Evolutionary conservation across 2,113 vertebrate genomes (phyloP).

Genomic region (Puntigrus tetrazona): DNA sequence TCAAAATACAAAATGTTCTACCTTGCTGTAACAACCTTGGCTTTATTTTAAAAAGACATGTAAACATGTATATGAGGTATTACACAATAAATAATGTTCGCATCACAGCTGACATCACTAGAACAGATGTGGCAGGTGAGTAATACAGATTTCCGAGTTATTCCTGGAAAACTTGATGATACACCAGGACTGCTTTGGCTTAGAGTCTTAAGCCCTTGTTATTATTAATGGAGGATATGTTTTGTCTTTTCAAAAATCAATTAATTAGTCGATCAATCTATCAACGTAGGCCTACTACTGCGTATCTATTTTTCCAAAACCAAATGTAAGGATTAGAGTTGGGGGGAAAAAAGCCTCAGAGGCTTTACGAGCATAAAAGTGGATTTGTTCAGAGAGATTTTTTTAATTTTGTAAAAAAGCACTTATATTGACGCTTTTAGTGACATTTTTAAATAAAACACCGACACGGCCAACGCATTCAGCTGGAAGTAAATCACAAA

Average conservation of each 20-base stretch:
- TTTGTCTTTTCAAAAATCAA: background rate
- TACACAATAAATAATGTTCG: background rate
- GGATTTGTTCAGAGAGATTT: background rate
- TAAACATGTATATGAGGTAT: background rate
- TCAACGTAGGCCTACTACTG: background rate
- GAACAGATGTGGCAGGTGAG: constrained; percentile 16
- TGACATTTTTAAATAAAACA: background rate
- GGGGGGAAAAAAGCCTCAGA: background rate
- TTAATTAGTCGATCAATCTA: background rate
- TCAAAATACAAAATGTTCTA: background rate
- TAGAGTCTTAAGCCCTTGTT: background rate
- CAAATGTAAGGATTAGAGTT: background rate
- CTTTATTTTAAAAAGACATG: background rate
- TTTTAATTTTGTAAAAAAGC: background rate
- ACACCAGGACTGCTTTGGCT: background rate
- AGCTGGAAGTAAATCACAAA: no score
- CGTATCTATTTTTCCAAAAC: background rate
- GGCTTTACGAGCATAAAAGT: background rate
- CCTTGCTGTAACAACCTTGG: background rate
- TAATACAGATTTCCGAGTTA: background rate
- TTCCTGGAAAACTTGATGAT: constrained; percentile 17
- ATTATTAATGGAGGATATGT: background rate
- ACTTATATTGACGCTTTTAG: background rate
- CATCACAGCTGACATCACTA: background rate
- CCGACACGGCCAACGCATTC: no score